phyloP scores from a whole-genome alignment of 2,797 vertebrate genomes.

The Liparis tanakae region DNA sequence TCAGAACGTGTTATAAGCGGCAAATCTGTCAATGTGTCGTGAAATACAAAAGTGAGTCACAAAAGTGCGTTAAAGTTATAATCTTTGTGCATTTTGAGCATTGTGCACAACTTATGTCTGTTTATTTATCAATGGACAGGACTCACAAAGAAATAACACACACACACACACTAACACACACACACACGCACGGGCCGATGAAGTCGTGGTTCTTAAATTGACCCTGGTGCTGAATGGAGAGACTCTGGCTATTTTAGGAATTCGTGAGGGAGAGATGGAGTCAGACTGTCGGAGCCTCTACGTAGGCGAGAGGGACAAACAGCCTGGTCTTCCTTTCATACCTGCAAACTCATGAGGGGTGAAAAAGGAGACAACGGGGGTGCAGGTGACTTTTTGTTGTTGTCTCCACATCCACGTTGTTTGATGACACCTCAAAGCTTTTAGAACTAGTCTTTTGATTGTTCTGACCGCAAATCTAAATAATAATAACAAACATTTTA shows the following conservation, averaged over 20 bases:
- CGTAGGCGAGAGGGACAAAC: conserved; percentile 23
- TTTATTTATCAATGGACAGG: conserved; percentile 12
- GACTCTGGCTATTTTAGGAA: conserved; percentile 61
- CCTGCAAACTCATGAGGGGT: no score
- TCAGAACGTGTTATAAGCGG: neutral
- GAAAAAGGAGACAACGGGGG: no score
- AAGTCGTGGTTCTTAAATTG: conserved; percentile 50
- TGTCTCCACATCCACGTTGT: no score
- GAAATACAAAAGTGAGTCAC: neutral
- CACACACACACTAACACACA: neutral
- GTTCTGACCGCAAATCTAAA: no score
- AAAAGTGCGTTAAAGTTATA: neutral
- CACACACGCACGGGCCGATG: conserved; percentile 31
- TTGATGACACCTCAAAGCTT: no score
- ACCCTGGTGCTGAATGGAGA: conserved; percentile 50
- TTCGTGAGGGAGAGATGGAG: conserved; percentile 25
- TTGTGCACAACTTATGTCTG: conserved; percentile 2
- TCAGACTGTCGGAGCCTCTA: conserved; percentile 18
- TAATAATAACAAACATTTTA: no score
- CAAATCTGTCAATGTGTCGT: no score
- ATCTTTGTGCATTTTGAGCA: neutral
- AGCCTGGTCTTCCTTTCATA: neutral
- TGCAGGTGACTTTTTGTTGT: no score
- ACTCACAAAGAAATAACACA: neutral
- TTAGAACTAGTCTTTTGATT: no score